Evolutionary conservation across 2,113 vertebrate species (phyloP).

Genomic region (Pollimyrus isidori): DNA sequence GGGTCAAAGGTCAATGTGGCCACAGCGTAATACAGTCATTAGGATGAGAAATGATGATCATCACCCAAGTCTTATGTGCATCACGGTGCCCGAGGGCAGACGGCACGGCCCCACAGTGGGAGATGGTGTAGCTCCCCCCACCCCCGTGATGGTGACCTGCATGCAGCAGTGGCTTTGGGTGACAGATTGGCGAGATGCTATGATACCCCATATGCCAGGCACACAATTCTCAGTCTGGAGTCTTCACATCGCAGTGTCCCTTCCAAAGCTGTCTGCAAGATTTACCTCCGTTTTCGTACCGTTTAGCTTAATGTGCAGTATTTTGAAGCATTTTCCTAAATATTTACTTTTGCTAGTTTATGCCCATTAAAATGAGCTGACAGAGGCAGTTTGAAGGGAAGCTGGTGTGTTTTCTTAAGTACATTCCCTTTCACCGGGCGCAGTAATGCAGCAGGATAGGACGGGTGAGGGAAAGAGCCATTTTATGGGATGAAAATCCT

Average conservation of each 20-base stretch:
- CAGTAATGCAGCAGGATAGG: not conserved
- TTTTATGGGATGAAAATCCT: not conserved
- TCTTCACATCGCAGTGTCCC: not conserved
- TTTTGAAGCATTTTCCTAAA: not conserved
- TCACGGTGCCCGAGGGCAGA: not conserved
- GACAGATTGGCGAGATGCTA: not conserved
- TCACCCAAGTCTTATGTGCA: not conserved
- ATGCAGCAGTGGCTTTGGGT: not conserved
- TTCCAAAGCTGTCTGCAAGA: not conserved
- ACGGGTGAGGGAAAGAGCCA: not conserved
- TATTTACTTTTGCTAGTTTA: not conserved
- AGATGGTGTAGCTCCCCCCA: not conserved
- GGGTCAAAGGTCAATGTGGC: not conserved
- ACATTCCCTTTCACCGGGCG: not conserved
- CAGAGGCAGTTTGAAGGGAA: not conserved
- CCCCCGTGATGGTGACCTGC: not conserved
- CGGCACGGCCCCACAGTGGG: not conserved
- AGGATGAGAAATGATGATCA: not conserved
- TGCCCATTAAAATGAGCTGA: not conserved
- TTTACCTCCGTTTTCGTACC: not conserved
- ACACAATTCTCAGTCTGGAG: not conserved
- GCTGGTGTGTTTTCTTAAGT: not conserved
- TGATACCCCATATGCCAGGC: not conserved
- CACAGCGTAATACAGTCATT: not conserved
- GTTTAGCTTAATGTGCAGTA: not conserved